Percentiles rank a stretch among this genome's conserved stretches.
Conservation (phyloP, 1,140 invertebrate species). For the Drosophila triauraria region DNA sequence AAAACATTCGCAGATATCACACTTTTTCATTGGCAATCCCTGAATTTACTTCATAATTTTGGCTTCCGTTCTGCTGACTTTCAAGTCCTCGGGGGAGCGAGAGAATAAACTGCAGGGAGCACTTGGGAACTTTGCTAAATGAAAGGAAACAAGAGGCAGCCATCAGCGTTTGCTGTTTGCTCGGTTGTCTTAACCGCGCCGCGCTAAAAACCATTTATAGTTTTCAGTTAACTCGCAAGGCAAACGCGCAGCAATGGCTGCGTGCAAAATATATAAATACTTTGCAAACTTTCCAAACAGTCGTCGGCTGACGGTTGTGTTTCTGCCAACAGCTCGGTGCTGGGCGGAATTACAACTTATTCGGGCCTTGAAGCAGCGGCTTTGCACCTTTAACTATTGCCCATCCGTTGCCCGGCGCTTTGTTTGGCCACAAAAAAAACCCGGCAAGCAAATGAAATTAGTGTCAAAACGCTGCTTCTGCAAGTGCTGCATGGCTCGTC, state of each 20-base stretch:
- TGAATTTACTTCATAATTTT: conserved; percentile 26
- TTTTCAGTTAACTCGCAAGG: conserved; percentile 66
- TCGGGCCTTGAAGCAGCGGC: conserved; percentile 21
- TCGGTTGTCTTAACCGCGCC: conserved; percentile 47
- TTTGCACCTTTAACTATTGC: conserved; percentile 15
- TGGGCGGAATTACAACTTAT: conserved; percentile 71
- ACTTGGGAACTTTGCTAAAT: conserved; percentile 60
- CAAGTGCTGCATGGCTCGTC: conserved; percentile 57
- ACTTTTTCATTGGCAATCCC: conserved; percentile 17
- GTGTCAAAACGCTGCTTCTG: conserved; percentile 76
- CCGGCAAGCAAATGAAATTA: conserved; percentile 73
- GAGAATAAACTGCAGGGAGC: conserved; percentile 32
- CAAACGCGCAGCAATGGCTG: conserved; percentile 55
- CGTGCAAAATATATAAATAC: conserved; percentile 74
- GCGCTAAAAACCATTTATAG: conserved; percentile 62
- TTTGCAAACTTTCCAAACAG: conserved; percentile 53
- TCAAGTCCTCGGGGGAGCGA: neutral
- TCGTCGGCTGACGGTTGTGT: conserved; percentile 8
- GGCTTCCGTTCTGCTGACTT: conserved; percentile 14
- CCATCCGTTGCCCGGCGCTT: conserved; percentile 3
- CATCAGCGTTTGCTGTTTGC: conserved; percentile 57
- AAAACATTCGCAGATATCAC: neutral
- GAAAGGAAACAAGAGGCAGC: conserved; percentile 65
- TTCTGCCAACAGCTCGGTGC: conserved; percentile 46
- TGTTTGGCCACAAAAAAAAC: conserved; percentile 40